phyloP scores from a whole-genome alignment of 2,113 vertebrate species.

The Oryzias melastigma region DNA sequence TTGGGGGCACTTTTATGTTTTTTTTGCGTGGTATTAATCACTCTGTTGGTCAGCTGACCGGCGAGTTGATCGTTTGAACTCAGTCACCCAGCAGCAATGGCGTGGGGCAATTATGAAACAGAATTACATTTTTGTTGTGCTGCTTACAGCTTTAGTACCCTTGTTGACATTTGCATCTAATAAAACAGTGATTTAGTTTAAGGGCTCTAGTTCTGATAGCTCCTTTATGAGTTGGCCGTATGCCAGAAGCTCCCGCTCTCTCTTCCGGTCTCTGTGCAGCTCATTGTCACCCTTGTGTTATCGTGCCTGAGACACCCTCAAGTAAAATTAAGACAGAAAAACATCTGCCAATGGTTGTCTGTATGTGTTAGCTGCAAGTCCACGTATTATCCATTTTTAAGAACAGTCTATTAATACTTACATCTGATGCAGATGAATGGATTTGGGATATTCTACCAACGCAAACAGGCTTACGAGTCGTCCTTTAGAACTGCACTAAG shows the following conservation, averaged over 20 bases:
- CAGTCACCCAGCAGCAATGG: neutral
- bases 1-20: slow-evolving; percentile 10
- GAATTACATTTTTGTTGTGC: slow-evolving; percentile 5
- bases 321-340: slow-evolving; percentile 33
- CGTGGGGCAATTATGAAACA: slow-evolving; percentile 10
- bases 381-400: neutral
- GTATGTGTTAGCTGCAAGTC: neutral
- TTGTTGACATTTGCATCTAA: slow-evolving; percentile 47
- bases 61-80: slow-evolving; percentile 32
- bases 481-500: too few relatives aligned
- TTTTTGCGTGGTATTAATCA: slow-evolving; percentile 10
- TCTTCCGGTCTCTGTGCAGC: slow-evolving; percentile 20
- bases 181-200: slow-evolving; percentile 46
- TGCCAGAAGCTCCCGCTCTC: slow-evolving; percentile 30
- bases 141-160: slow-evolving; percentile 20
- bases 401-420: neutral
- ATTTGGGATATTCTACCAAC: too few relatives aligned
- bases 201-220: slow-evolving; percentile 25
- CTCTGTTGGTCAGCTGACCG: slow-evolving; percentile 8
- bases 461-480: too few relatives aligned
- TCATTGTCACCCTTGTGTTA: slow-evolving; percentile 15
- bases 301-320: slow-evolving; percentile 24
- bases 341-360: slow-evolving; percentile 5
- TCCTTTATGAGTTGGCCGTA: slow-evolving; percentile 30
- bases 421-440: too few relatives aligned